Evolutionary conservation across 1,140 invertebrate genomes (phyloP), one percentile per base, ranked within the genome.

Genomic region (Trichomalopsis sarcophagae): DNA sequence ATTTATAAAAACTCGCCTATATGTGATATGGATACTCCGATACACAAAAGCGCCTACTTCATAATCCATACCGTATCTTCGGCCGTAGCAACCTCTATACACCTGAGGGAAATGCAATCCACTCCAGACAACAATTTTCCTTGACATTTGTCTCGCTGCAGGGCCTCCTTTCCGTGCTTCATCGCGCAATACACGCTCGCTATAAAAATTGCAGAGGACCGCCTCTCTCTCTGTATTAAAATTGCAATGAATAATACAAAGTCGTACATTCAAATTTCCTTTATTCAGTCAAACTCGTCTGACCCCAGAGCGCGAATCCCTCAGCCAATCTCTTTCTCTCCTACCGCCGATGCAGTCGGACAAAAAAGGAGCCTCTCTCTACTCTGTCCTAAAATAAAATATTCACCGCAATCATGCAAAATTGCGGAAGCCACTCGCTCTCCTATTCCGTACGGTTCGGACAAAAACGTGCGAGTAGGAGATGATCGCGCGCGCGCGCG

Each of bases 161-260:
- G 17, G n/a, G 11, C 74, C 23, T 78, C 76, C 44, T 78, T 30
- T 36, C 17, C 74, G 74, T 75, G 74, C 74, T n/a, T 44, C 40
- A n/a, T 9, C 50, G 23, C 55, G n/a, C 36, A n/a, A n/a, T 36
- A 80, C 55, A 27, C 66, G 21, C 27, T 62, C 5, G 44, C 23
- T 6, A 86, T 86, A 81, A 86, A 86, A 82, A 79, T 82, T 86
- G 85, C 85, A 86, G 50, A 10, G 23, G 66, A 55, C 50, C 55
- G 33, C 33, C 33, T 36, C 47, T 74, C 40, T 74, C 40, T 74
- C 40, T 21, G 80, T 85, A 85, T 85, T 85, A 86, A 86, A 82
- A 86, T 86, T 86, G 81, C 80, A 79, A 86, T 82, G 85, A 86
- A 86, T 86, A 82, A 86, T 79, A 78, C 76, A 86, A 62, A 68